These are phyloP conservation scores for Escarpia spicata DNA, from an alignment of 2,888 invertebrate genomes.

Conservation along the genomic window DNA sequence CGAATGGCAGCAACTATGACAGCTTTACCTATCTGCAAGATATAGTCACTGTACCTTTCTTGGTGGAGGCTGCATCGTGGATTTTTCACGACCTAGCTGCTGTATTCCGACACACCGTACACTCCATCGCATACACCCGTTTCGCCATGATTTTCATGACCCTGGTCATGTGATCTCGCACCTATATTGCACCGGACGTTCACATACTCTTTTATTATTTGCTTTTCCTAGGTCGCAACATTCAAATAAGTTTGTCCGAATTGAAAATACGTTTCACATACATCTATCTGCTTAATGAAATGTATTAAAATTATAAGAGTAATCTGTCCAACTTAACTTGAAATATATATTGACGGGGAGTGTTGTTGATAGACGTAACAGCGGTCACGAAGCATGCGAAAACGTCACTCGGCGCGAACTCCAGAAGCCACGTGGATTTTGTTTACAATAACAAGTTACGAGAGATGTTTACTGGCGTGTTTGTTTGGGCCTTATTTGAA, in stretches of 20 bases:
- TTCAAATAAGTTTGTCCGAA: background rate
- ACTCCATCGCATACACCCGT: slow-evolving; percentile 21
- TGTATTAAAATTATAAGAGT: background rate
- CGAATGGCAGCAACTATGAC: background rate
- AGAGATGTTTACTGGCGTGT: background rate
- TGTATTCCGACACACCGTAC: background rate
- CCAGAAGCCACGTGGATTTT: background rate
- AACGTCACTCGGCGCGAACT: background rate
- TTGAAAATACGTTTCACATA: background rate
- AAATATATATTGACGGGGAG: background rate
- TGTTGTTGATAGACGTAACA: background rate
- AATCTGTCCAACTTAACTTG: background rate
- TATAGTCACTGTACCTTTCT: slow-evolving; percentile 28
- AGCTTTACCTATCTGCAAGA: background rate
- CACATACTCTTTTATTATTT: background rate
- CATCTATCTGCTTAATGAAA: background rate
- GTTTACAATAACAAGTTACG: background rate
- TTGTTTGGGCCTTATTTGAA: background rate
- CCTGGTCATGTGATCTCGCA: background rate
- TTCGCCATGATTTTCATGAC: slow-evolving; percentile 17
- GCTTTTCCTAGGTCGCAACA: background rate
- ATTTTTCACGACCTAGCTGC: background rate
- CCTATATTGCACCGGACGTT: background rate
- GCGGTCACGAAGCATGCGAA: slow-evolving; percentile 9
- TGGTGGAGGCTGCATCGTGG: slow-evolving; percentile 32